Percentiles rank a stretch among this genome's conserved stretches.
Evolutionary conservation across 2,113 vertebrate genomes (phyloP).

Genomic region (Pterophyllum scalare): DNA sequence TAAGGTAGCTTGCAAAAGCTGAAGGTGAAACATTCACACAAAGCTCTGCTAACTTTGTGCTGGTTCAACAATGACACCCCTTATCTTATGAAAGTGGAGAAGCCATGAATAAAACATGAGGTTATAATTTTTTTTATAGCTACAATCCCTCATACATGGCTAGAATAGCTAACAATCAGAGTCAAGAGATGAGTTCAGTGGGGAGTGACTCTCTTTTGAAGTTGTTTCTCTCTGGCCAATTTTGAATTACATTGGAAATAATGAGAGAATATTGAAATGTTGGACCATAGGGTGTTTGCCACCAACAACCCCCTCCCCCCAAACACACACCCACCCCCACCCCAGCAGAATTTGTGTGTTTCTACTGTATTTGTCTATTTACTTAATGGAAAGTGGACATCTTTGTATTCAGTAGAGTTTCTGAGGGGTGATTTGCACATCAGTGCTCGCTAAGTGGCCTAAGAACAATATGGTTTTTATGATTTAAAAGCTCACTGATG

Average conservation of each 20-base stretch:
- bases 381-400: constrained; percentile 50
- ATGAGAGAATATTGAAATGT: constrained; percentile 51
- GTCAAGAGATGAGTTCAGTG: constrained; percentile 57
- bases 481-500: constrained; percentile 34
- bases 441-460: constrained; percentile 44
- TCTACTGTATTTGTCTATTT: constrained; percentile 62
- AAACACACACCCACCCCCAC: too few relatives aligned
- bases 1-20: constrained; percentile 29
- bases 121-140: constrained; percentile 62
- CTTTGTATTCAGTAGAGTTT: constrained; percentile 38
- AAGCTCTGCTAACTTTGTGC: constrained; percentile 49
- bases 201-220: constrained; percentile 71
- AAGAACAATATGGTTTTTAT: constrained; percentile 41
- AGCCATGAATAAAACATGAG: constrained; percentile 78
- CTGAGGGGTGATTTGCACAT: constrained; percentile 62
- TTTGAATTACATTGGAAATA: constrained; percentile 66
- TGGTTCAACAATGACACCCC: constrained; percentile 64
- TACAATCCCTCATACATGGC: constrained; percentile 64
- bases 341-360: constrained; percentile 17
- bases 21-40: constrained; percentile 63
- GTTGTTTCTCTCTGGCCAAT: constrained; percentile 51
- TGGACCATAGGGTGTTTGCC: constrained; percentile 42
- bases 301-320: background rate
- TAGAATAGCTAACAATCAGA: constrained; percentile 77
- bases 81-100: constrained; percentile 74